These are phyloP conservation scores for Casuarius casuarius DNA, from an alignment of 2,113 vertebrate species.

Conservation along the genomic window DNA sequence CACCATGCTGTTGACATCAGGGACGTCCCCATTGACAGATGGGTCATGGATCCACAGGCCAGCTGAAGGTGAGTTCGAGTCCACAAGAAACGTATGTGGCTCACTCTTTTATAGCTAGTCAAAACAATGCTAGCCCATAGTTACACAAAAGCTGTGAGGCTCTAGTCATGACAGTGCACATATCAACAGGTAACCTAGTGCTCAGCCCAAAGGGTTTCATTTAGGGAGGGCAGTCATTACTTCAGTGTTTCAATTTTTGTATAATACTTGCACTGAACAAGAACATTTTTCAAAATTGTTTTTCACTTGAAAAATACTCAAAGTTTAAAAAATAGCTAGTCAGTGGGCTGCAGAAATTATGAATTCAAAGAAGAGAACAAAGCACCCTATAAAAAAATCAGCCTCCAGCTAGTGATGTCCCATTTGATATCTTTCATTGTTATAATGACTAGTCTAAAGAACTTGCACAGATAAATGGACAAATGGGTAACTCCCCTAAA, in stretches of 20 bases:
- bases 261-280: neutral
- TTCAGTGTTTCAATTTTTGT: neutral
- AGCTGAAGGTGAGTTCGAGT: too few species aligned
- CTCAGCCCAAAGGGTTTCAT: neutral
- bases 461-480: neutral
- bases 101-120: too few species aligned
- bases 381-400: neutral
- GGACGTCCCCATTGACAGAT: too few species aligned
- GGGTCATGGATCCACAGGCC: too few species aligned
- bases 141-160: too few species aligned
- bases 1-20: too few species aligned
- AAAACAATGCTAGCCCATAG: too few species aligned
- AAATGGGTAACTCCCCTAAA: neutral
- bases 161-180: too few species aligned
- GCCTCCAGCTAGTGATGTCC: neutral
- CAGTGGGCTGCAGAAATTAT: neutral
- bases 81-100: too few species aligned
- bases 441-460: neutral
- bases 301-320: neutral
- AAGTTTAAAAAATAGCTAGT: neutral
- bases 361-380: neutral
- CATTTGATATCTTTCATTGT: neutral
- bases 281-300: neutral
- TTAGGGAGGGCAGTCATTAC: neutral
- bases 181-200: too few species aligned